A percentile compares a stretch with the other conserved stretches of the same genome.
These are phyloP conservation scores for Micropoecilia bifurca DNA, from an alignment of 2,797 vertebrate genomes.

Conservation along the genomic window DNA sequence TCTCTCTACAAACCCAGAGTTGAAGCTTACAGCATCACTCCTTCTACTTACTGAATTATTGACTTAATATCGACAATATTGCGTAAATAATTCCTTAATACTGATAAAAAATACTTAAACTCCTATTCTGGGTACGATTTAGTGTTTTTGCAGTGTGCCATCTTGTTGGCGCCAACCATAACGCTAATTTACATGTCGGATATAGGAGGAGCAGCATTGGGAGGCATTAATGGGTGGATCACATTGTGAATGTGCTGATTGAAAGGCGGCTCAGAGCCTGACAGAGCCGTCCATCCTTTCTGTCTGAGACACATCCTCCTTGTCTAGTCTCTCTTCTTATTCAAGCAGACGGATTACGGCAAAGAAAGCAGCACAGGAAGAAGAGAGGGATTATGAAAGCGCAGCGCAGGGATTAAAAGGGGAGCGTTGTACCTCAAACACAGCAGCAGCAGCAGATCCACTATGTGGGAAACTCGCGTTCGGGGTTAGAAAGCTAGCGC, in stretches of 20 bases:
- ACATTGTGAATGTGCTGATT: constrained; percentile 37
- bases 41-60: background rate
- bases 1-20: background rate
- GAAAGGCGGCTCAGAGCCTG: constrained; percentile 42
- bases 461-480: constrained; percentile 45
- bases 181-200: constrained; percentile 3
- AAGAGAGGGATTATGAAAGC: constrained; percentile 67
- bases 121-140: too few species aligned
- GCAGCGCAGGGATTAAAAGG: constrained; percentile 69
- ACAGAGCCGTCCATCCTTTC: constrained; percentile 32
- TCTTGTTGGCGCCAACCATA: constrained; percentile 1
- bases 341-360: constrained; percentile 69
- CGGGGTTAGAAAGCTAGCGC: constrained; percentile 36
- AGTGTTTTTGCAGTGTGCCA: background rate
- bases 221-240: constrained; percentile 21
- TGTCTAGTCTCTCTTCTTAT: constrained; percentile 58
- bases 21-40: background rate
- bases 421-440: constrained; percentile 64
- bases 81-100: too few species aligned
- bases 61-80: too few species aligned
- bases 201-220: constrained; percentile 2
- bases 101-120: too few species aligned
- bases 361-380: constrained; percentile 70
- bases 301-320: constrained; percentile 51
- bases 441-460: constrained; percentile 44